Conservation (phyloP, 2,797 vertebrate species). For the Triplophysa bombifrons region DNA sequence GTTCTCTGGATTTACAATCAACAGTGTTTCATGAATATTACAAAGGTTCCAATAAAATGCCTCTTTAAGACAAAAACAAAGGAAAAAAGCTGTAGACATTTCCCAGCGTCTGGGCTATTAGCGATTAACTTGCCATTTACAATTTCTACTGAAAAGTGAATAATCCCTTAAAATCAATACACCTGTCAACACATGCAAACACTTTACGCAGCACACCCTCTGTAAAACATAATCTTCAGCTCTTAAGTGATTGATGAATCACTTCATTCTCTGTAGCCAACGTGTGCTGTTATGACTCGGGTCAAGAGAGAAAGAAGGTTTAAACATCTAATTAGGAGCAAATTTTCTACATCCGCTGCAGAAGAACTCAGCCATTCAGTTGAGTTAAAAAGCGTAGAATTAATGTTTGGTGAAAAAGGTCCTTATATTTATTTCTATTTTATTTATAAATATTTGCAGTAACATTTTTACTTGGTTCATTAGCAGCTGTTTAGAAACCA, state of each 20-base stretch:
- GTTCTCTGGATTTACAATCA: constrained; percentile 26
- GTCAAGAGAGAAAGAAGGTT: background rate
- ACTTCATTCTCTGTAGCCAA: constrained; percentile 26
- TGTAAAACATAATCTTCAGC: constrained; percentile 27
- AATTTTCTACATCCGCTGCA: background rate
- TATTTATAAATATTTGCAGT: too few species aligned
- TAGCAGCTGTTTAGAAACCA: too few species aligned
- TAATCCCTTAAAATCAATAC: constrained; percentile 20
- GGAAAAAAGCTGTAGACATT: background rate
- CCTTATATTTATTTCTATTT: too few species aligned
- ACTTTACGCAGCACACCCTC: constrained; percentile 9
- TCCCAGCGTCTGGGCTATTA: background rate
- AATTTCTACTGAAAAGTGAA: constrained; percentile 9
- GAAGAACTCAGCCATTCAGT: background rate
- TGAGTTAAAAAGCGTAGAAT: background rate
- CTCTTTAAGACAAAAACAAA: background rate
- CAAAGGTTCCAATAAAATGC: background rate
- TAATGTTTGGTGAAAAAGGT: background rate
- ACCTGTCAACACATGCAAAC: constrained; percentile 22
- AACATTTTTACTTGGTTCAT: background rate
- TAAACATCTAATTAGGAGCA: background rate
- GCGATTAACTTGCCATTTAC: constrained; percentile 3
- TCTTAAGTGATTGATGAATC: constrained; percentile 34
- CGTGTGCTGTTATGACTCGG: background rate
- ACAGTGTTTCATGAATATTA: constrained; percentile 21